phyloP scores from a whole-genome alignment of 2,797 vertebrate species.

The Furcifer pardalis region DNA sequence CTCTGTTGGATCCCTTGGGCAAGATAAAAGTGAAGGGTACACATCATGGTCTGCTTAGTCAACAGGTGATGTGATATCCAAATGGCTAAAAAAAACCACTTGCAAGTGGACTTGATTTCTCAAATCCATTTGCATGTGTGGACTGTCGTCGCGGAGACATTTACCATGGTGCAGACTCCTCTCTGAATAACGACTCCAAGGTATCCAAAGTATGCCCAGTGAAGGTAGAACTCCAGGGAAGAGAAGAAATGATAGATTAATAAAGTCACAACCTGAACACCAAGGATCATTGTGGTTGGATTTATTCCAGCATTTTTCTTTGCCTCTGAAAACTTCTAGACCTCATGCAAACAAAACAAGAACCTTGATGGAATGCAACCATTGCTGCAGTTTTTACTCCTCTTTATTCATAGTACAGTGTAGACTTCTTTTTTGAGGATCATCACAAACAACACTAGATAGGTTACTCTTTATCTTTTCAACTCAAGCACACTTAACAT shows the following conservation, averaged over 20 bases:
- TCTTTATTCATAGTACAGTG: slow-evolving; percentile 28
- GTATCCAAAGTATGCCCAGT: slow-evolving; percentile 57
- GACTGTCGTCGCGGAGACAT: too few species aligned
- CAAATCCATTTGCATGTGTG: too few species aligned
- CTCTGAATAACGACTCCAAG: too few species aligned
- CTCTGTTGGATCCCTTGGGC: too few species aligned
- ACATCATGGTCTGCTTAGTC: too few species aligned
- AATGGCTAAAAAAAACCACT: too few species aligned
- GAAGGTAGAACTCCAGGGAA: slow-evolving; percentile 60
- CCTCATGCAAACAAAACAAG: too few species aligned
- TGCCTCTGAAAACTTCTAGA: slow-evolving; percentile 31
- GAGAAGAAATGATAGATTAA: slow-evolving; percentile 58
- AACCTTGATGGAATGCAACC: slow-evolving; percentile 20
- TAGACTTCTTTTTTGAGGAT: not conserved
- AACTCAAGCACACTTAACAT: not conserved
- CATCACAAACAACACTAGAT: not conserved
- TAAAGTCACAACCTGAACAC: slow-evolving; percentile 55
- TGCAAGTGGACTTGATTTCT: too few species aligned
- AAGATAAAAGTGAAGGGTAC: too few species aligned
- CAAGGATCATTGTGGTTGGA: slow-evolving; percentile 27
- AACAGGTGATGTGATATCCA: too few species aligned
- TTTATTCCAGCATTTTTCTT: slow-evolving; percentile 56
- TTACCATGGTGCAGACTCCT: too few species aligned
- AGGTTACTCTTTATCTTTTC: slow-evolving; percentile 6
- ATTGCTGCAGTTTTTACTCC: slow-evolving; percentile 8